Base-by-base conservation (phyloP, 2,888 invertebrate species). In the Deladenus siricidicola region DNA sequence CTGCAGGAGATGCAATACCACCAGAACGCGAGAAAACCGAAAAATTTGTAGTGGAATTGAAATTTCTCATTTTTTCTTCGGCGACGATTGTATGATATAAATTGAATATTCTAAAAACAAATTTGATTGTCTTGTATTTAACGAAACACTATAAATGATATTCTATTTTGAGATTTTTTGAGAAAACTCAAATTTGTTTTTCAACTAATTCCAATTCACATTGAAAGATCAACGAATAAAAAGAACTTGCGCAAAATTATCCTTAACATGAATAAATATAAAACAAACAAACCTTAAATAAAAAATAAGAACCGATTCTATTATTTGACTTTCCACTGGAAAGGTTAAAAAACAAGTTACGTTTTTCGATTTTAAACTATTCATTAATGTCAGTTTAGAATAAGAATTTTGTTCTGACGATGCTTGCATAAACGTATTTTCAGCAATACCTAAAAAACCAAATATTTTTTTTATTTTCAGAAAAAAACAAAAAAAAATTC, bases 61-160 rank as follows among this genome's bases (percentile, higher is more conserved):
- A 24, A 23, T 21, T 44, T 49, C 43, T 42, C 17, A 56, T 47
- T 23, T 54, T 67, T 30, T 59, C 56, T 45, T 71, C 73, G 8
- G 63, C 58, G 24, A 72, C 54, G 24, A 72, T 61, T 8, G 72
- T 64, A 54, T 70, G 74, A 45, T 70, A 72, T 55, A 70, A 59
- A 48, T 72, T 72, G 21, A 72, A 44, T 2, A 70, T 61, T 28
- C 73, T 50, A 1, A 17, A 17, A n/a, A n/a, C 4, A 45, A 45
- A 14, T 45, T 45, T 1, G 47, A 10, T 4, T 45, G 24, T n/a
- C 24, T 1, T 45, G 4, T 4, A 10, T 48, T n/a, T 21, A 34
- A 23, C 42, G 51, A n/a, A 10, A 60, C n/a, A n/a, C n/a, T n/a
- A n/a, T n/a, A n/a, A n/a, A n/a, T n/a, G n/a, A n/a, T n/a, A n/a